Evolutionary conservation across 1,140 invertebrate species (phyloP).

Genomic region (Acromyrmex charruanus): DNA sequence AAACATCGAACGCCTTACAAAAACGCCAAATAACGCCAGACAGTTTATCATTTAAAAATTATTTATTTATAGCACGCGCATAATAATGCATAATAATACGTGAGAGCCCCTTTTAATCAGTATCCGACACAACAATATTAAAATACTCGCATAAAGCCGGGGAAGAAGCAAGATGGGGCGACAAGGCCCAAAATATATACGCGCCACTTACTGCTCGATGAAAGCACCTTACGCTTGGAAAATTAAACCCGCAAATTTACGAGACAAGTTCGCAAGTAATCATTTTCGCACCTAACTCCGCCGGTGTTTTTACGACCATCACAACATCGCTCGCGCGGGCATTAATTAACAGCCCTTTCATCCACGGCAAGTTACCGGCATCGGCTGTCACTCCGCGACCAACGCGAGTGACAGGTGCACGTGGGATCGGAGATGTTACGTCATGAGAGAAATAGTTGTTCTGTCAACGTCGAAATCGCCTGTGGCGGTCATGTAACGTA

Average conservation of each 20-base stretch:
- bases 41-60: neutral
- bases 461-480: slow-evolving; percentile 44
- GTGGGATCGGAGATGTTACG: slow-evolving; percentile 41
- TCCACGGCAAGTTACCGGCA: slow-evolving; percentile 5
- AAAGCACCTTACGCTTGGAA: slow-evolving; percentile 19
- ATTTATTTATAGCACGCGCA: slow-evolving; percentile 10
- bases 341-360: slow-evolving; percentile 71
- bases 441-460: slow-evolving; percentile 36
- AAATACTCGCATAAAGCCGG: neutral
- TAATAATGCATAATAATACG: slow-evolving; percentile 10
- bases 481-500: slow-evolving; percentile 24
- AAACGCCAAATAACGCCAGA: neutral
- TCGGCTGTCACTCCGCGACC: neutral
- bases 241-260: slow-evolving; percentile 23
- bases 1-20: neutral
- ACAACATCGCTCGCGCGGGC: neutral
- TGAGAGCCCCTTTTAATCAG: slow-evolving; percentile 34
- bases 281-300: slow-evolving; percentile 15
- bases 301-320: neutral
- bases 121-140: slow-evolving; percentile 25
- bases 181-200: neutral
- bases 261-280: slow-evolving; percentile 13
- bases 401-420: slow-evolving; percentile 47
- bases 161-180: neutral
- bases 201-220: neutral